Evolutionary conservation across 2,888 invertebrate species (phyloP), one percentile per base, ranked within the genome.

Genomic region (Podabrus alpinus): DNA sequence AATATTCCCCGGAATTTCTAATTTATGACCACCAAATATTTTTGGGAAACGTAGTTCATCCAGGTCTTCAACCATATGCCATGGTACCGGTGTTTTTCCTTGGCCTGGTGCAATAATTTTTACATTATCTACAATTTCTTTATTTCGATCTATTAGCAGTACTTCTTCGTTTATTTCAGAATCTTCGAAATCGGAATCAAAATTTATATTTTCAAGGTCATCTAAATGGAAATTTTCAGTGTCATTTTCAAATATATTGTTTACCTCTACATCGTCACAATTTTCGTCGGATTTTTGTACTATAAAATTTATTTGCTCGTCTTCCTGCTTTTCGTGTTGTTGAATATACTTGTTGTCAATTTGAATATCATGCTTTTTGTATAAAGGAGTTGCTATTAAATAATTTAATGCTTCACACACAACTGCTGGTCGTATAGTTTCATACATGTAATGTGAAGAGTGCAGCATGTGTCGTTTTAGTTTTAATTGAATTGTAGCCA

Each of bases 401-500:
- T 80, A 77, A 68, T 76, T 60, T 24, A 82, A 71, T 72, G 81
- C 81, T 60, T 80, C 69, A 66, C 80, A 81, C 45, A 81, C 73
- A 13, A 72, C 72, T 21, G 77, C 74, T 13, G 82, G 83, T 69
- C 77, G 68, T 59, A 83, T 80, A 4, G 81, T 80, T 81, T 84
- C 82, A 74, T 77, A 80, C 81, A 83, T 82, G 64, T 83, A 83
- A 76, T 83, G 29, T 66, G 76, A 74, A 72, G 76, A 68, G 72
- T 83, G 80, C 16, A 77, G 70, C 3, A 81, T 17, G 76, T 83
- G 82, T 68, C 83, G n/a, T n/a, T n/a, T n/a, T n/a, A n/a, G 71
- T 75, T 82, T 84, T 17, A 83, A 76, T 79, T 82, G 81, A 15
- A 84, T 77, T 7, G 81, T 81, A 15, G 75, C 69, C 79, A 81